Percentiles rank a stretch among this genome's conserved stretches.
phyloP scores from a whole-genome alignment of 2,113 vertebrate genomes.

The Rallus limicola region DNA sequence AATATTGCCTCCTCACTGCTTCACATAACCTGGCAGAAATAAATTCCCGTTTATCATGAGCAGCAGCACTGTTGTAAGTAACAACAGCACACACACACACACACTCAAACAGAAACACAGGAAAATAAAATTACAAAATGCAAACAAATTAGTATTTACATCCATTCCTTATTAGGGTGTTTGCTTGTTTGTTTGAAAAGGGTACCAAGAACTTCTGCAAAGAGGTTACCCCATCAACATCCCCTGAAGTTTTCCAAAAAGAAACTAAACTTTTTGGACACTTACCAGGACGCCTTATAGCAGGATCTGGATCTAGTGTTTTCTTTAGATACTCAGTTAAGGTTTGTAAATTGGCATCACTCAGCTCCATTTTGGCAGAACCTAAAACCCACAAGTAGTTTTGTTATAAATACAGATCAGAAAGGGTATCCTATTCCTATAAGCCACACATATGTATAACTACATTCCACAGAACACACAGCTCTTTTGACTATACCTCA shows the following conservation, averaged over 20 bases:
- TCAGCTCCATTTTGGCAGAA: constrained; percentile 89
- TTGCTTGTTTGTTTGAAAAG: background rate
- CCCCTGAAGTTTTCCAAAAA: background rate
- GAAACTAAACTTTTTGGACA: background rate
- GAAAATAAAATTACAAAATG: background rate
- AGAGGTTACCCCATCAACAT: background rate
- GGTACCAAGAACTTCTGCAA: background rate
- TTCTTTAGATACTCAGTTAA: constrained; percentile 95
- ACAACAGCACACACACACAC: background rate
- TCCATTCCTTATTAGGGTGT: background rate
- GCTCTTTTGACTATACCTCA: background rate
- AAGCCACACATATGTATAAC: background rate
- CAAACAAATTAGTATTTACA: background rate
- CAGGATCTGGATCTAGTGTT: constrained; percentile 93
- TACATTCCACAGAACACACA: background rate
- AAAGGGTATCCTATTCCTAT: background rate
- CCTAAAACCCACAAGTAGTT: constrained; percentile 58
- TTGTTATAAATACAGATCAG: background rate
- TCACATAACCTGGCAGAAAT: background rate
- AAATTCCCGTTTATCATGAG: background rate
- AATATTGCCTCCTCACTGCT: background rate
- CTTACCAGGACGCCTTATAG: constrained; percentile 93
- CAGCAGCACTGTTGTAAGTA: background rate
- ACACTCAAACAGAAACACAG: background rate
- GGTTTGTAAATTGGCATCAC: constrained; percentile 93